Base-by-base conservation (phyloP, 2,797 vertebrate species). In the Eulemur mongoz region DNA sequence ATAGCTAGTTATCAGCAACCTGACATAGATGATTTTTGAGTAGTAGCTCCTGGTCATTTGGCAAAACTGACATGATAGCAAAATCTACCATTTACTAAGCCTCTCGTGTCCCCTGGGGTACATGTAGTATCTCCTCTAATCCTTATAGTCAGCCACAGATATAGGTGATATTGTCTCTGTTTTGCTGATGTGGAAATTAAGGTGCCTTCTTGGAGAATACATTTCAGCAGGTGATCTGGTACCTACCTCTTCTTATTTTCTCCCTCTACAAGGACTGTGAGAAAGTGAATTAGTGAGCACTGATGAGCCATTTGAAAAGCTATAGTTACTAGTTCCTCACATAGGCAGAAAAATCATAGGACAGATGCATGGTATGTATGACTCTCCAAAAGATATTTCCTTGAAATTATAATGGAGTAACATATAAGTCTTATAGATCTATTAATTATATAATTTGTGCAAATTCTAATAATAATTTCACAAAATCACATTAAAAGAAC, bases 381-480 rank as follows among this genome's bases (percentile, higher is more conserved):
- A 45, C n/a, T 1, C 17, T 11, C 23, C 84, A 80, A 85, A 88
- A 93, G 73, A 72, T 25, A 38, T 38, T 69, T 69, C 10, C 52
- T 91, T 79, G 43, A 69, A 59, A 43, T 69, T 87, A 48, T 2
- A 81, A 5, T 20, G 35, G 54, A 89, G 61, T 78, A 78, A 32
- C 7, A 35, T 3, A 25, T 57, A 13, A 38, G 57, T 52, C 30
- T 87, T 80, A 43, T 1, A 82, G 57, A 92, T 82, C 25, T 27
- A 82, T 84, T 93, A 85, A 91, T 72, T 89, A 48, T 83, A 11
- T 93, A 52, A 67, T 81, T 76, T 75, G 32, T 65, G 0, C 20
- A 92, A 80, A 65, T 80, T 80, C 76, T 96, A 85, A 52, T 75
- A 80, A 52, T 38, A 45, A 69, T 73, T 91, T 93, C 27, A 54